A percentile compares a stretch with the other conserved stretches of the same genome.
These are phyloP conservation scores for Nephrotoma appendiculata DNA, from an alignment of 2,888 invertebrate genomes.

Conservation along the genomic window DNA sequence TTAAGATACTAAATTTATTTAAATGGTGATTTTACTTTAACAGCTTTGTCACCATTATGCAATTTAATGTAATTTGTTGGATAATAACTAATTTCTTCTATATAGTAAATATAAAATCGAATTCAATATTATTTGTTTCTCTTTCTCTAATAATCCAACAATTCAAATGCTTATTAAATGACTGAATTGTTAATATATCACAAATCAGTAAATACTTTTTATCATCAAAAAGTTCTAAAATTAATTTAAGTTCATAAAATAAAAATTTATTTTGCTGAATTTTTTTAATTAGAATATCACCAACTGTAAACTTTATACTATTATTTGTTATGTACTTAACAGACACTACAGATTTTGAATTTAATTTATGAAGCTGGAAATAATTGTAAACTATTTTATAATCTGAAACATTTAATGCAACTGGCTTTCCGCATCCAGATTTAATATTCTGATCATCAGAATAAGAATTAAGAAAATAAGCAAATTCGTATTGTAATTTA, in stretches of 20 bases:
- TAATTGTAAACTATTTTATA: not conserved
- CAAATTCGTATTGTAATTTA: slow-evolving; percentile 10
- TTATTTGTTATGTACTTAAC: not conserved
- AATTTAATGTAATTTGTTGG: no score
- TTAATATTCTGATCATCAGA: not conserved
- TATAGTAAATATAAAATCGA: not conserved
- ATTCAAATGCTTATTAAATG: not conserved
- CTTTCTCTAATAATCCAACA: not conserved
- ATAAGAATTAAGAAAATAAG: not conserved
- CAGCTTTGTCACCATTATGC: no score
- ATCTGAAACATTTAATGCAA: not conserved
- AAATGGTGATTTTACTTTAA: no score
- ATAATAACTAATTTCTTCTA: not conserved
- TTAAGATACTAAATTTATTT: no score
- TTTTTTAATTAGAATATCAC: not conserved
- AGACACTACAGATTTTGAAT: not conserved
- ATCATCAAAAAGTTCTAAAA: not conserved
- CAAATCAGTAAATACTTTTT: not conserved
- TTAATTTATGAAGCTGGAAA: not conserved
- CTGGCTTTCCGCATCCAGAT: not conserved
- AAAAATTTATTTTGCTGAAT: not conserved
- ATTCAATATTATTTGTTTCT: not conserved
- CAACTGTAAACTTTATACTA: not conserved
- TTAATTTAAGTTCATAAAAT: not conserved
- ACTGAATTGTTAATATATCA: not conserved